phyloP scores from a whole-genome alignment of 1,140 invertebrate genomes.

The Lamellibrachia luymesi region DNA sequence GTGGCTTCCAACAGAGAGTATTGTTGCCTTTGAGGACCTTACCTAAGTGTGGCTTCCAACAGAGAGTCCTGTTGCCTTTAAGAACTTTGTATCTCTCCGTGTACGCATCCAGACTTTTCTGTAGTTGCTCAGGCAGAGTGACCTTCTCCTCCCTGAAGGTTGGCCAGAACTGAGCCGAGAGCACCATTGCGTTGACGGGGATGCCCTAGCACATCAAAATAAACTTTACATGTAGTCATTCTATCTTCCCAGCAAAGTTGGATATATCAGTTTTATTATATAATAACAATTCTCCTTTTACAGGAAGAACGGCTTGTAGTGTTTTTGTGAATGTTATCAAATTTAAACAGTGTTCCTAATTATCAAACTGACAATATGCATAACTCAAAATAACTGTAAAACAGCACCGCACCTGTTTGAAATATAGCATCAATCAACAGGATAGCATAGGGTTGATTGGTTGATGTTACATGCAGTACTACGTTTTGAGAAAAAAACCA shows the following conservation, averaged over 20 bases:
- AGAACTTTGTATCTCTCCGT: constrained; percentile 89
- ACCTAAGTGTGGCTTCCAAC: constrained; percentile 92
- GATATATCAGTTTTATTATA: neutral
- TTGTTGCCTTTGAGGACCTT: constrained; percentile 74
- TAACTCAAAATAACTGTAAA: too few relatives aligned
- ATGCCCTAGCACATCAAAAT: constrained; percentile 57
- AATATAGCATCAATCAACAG: too few relatives aligned
- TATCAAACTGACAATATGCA: too few relatives aligned
- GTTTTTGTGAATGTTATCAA: too few relatives aligned
- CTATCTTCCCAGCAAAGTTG: neutral
- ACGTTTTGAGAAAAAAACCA: too few relatives aligned
- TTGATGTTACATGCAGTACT: too few relatives aligned
- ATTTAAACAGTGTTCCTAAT: too few relatives aligned
- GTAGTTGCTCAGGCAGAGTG: constrained; percentile 77
- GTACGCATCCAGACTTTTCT: constrained; percentile 80
- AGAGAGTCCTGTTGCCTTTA: constrained; percentile 90
- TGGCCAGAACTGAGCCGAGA: constrained; percentile 99
- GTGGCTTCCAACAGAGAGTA: constrained; percentile 81
- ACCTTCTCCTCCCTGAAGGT: constrained; percentile 91
- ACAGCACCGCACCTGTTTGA: too few relatives aligned
- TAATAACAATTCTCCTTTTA: neutral
- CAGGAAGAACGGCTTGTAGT: neutral
- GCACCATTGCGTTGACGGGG: constrained; percentile 77
- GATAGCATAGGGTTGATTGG: too few relatives aligned
- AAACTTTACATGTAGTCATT: neutral